Evolutionary conservation across 1,140 invertebrate genomes (phyloP), one percentile per base, ranked within the genome.

Genomic region (Brachionus rotundiformis): DNA sequence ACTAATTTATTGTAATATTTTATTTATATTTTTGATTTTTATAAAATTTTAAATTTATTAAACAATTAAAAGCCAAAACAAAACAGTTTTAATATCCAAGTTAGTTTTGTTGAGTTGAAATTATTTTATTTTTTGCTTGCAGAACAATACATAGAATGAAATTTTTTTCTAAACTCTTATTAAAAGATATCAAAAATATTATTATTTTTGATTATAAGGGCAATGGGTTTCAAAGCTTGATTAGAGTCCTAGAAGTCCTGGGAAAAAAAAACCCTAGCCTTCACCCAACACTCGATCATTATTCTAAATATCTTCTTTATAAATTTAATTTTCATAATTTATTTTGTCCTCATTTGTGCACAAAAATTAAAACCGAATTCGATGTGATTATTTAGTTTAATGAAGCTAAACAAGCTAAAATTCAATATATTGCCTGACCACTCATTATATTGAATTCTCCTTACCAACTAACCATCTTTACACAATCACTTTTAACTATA

Each of bases 271-370:
- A 54, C 5, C 47, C 5, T 19, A 54, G 23, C 19, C 23, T 54
- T n/a, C 47, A 54, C 47, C 47, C 16, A 54, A 25, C 8, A 19
- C 47, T 19, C n/a, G 47, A 54, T 54, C 47, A 54, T 54, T 19
- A 54, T 54, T 25, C n/a, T 19, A 54, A 54, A 54, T 54, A 54
- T 25, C 19, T n/a, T 54, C 3, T 2, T 54, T 54, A 23, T 7
- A 54, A 54, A 19, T 54, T 19, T 19, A 54, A 54, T 54, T 54
- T 54, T 54, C 47, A 54, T 54, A 54, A 54, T 54, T 54, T 54
- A 54, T 54, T 54, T 54, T 54, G 47, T 54, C 47, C 19, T 54
- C 47, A 54, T 54, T 54, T 54, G 47, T 54, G 47, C 47, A 54
- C 47, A 54, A 54, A 54, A 54, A n/a, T n/a, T 16, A 54, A 49